phyloP scores from a whole-genome alignment of 2,797 vertebrate species.

The Acipenser ruthenus region DNA sequence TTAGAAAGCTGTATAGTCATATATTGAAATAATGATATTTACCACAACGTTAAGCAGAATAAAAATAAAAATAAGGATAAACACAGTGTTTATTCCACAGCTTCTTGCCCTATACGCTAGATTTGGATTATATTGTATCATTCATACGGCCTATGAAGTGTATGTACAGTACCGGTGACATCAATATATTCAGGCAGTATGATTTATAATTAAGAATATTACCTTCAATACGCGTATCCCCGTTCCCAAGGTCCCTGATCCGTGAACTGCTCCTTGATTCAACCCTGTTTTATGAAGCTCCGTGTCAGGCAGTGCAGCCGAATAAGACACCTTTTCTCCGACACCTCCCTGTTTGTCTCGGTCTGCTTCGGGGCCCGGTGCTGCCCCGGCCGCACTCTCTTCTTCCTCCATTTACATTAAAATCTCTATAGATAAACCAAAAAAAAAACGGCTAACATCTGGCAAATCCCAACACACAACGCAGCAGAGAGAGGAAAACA shows the following conservation, averaged over 20 bases:
- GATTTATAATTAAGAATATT: neutral
- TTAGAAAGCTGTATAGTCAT: no score
- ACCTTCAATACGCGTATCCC: constrained; percentile 72
- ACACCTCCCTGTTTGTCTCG: constrained; percentile 45
- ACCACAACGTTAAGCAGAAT: no score
- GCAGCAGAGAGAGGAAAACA: constrained; percentile 30
- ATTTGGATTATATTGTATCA: no score
- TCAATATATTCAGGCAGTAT: no score
- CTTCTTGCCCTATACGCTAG: no score
- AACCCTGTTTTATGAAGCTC: constrained; percentile 44
- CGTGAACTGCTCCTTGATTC: constrained; percentile 42
- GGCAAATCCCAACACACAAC: constrained; percentile 47
- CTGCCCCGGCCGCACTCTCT: constrained; percentile 34
- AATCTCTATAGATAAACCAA: constrained; percentile 25
- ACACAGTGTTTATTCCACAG: no score
- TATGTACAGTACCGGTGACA: no score
- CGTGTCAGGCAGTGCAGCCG: constrained; percentile 53
- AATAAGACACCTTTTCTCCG: constrained; percentile 52
- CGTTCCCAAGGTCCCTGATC: constrained; percentile 45
- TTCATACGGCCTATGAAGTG: no score
- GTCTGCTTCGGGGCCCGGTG: constrained; percentile 35
- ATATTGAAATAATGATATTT: no score
- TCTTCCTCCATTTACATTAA: constrained; percentile 67
- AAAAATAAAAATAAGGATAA: no score
- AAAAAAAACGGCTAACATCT: constrained; percentile 30